Conservation (phyloP, 2,888 invertebrate species). For the Acanthococcus lagerstroemiae region DNA sequence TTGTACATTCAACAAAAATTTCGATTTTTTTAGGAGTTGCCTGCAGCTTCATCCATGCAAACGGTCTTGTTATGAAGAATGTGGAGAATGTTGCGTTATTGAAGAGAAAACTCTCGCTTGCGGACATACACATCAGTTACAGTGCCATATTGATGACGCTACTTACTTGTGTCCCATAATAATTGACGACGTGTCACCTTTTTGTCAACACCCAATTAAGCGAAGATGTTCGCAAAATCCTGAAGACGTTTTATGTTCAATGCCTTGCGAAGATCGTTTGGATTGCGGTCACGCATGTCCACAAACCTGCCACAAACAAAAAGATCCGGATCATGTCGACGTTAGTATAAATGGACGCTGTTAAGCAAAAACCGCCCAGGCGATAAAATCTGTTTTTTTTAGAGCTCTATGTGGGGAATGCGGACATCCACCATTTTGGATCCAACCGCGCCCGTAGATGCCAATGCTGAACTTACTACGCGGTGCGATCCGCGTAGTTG, state of each 20-base stretch:
- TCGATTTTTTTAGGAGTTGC: too few species aligned
- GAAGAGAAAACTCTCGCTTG: constrained; percentile 36
- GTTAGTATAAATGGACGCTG: too few species aligned
- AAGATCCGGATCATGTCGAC: constrained; percentile 55
- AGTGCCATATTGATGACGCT: constrained; percentile 27
- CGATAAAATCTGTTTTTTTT: too few species aligned
- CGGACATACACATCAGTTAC: constrained; percentile 41
- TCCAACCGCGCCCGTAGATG: too few species aligned
- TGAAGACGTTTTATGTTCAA: constrained; percentile 42
- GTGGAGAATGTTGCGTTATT: constrained; percentile 29
- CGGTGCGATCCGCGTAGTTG: too few species aligned
- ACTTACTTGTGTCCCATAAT: constrained; percentile 36
- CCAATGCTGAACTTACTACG: too few species aligned
- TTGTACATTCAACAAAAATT: too few species aligned
- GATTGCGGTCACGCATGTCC: constrained; percentile 56
- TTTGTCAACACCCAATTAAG: constrained; percentile 40
- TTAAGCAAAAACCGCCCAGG: too few species aligned
- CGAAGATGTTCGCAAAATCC: constrained; percentile 43
- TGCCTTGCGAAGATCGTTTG: constrained; percentile 48
- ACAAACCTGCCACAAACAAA: constrained; percentile 48
- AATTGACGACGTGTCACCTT: constrained; percentile 35
- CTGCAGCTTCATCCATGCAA: constrained; percentile 34
- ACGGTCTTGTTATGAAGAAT: constrained; percentile 25
- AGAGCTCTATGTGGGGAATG: too few species aligned
- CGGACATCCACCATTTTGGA: too few species aligned